A percentile compares a stretch with the other conserved stretches of the same genome.
Conservation (phyloP, 2,888 invertebrate species). For the Watsonalla cultraria region DNA sequence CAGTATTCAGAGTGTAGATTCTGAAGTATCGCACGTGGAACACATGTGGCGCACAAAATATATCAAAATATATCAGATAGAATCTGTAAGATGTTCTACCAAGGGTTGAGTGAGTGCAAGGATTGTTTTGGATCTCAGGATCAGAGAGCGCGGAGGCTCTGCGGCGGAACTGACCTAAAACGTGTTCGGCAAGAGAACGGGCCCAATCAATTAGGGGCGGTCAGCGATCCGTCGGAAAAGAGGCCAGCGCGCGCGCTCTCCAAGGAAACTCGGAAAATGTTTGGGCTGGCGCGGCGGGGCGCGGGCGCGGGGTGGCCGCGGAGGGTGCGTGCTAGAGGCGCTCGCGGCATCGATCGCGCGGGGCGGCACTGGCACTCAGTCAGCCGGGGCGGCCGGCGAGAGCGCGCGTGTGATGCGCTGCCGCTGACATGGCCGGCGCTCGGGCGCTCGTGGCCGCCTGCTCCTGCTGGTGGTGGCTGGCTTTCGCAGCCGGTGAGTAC, state of each 20-base stretch:
- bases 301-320: conserved; percentile 59
- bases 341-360: conserved; percentile 62
- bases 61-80: background rate
- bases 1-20: too few relatives aligned
- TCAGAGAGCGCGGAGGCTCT: conserved; percentile 47
- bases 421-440: conserved; percentile 77
- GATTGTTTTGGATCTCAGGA: conserved; percentile 5
- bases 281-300: conserved; percentile 44
- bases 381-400: conserved; percentile 78
- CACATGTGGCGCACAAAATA: too few relatives aligned
- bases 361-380: conserved; percentile 55
- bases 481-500: conserved; percentile 75
- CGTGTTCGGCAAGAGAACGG: conserved; percentile 68
- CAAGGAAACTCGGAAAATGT: conserved; percentile 74
- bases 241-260: conserved; percentile 80
- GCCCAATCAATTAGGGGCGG: conserved; percentile 77
- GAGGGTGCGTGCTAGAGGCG: conserved; percentile 62
- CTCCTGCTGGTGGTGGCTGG: conserved; percentile 77
- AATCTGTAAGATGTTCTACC: background rate
- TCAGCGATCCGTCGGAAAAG: conserved; percentile 75
- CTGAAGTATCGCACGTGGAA: too few relatives aligned
- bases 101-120: background rate
- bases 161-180: conserved; percentile 74
- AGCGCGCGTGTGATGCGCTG: conserved; percentile 77
- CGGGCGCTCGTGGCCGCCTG: conserved; percentile 77